Percentiles rank a stretch among this genome's conserved stretches.
These are phyloP conservation scores for Melierax canorus DNA, from an alignment of 2,113 vertebrate genomes.

Conservation along the genomic window DNA sequence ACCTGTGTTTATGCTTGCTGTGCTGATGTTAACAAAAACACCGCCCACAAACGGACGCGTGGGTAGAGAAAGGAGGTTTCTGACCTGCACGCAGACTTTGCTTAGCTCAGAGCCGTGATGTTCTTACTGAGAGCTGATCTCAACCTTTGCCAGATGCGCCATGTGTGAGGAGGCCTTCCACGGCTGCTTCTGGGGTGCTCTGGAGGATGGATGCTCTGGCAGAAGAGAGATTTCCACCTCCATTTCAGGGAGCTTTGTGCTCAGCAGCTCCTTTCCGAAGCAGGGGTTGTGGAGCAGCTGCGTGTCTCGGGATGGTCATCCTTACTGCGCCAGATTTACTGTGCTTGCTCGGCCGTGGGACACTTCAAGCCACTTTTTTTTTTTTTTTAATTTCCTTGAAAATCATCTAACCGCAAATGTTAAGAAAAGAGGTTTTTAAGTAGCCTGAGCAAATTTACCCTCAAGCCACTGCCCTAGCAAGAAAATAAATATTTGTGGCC, in stretches of 20 bases:
- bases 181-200: neutral
- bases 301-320: accelerated
- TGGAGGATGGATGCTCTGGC: neutral
- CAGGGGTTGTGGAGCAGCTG: neutral
- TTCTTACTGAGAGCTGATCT: neutral
- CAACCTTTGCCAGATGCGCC: neutral
- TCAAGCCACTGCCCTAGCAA: neutral
- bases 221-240: neutral
- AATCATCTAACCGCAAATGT: neutral
- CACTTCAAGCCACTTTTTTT: neutral
- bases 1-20: neutral
- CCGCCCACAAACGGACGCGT: accelerated
- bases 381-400: neutral
- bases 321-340: neutral
- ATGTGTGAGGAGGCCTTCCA: accelerated
- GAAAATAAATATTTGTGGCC: conserved; percentile 40
- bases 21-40: neutral
- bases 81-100: neutral
- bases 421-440: neutral
- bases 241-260: neutral
- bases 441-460: neutral
- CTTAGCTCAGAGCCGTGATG: neutral
- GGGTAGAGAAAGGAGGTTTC: neutral
- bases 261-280: neutral
- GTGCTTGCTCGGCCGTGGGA: neutral